phyloP scores from a whole-genome alignment of 2,113 vertebrate genomes.

The Vidua chalybeata region DNA sequence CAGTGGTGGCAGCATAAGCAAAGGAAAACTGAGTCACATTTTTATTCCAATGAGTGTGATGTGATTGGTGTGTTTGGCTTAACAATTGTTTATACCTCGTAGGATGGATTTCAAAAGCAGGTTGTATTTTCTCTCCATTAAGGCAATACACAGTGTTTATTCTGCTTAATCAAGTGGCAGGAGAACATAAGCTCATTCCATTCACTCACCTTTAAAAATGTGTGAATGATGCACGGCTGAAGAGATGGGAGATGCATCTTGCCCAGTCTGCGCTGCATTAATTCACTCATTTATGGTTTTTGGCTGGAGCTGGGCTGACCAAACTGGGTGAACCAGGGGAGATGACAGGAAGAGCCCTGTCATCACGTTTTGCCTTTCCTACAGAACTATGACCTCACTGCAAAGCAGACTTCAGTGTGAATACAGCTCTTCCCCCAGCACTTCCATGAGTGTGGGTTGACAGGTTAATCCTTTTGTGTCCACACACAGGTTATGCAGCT shows the following conservation, averaged over 20 bases:
- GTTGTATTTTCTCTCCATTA: neutral
- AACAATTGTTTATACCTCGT: neutral
- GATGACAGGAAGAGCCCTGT: neutral
- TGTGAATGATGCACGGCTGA: neutral
- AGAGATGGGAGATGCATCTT: neutral
- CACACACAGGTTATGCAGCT: neutral
- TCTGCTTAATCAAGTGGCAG: neutral
- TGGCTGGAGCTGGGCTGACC: neutral
- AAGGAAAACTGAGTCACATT: neutral
- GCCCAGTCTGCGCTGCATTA: neutral
- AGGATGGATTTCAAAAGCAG: neutral
- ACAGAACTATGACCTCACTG: neutral
- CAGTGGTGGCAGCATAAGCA: neutral
- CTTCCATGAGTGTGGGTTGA: neutral
- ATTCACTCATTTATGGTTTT: neutral
- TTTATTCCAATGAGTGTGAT: neutral
- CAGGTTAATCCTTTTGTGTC: neutral
- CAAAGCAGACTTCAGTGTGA: neutral
- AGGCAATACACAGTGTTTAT: neutral
- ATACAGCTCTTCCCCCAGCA: neutral
- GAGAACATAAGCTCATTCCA: neutral
- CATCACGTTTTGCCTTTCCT: neutral
- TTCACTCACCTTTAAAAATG: neutral
- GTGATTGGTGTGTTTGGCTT: neutral
- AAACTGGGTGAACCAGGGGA: neutral